Evolutionary conservation across 1,140 invertebrate species (phyloP).

Genomic region (Eupristina koningsbergeri): DNA sequence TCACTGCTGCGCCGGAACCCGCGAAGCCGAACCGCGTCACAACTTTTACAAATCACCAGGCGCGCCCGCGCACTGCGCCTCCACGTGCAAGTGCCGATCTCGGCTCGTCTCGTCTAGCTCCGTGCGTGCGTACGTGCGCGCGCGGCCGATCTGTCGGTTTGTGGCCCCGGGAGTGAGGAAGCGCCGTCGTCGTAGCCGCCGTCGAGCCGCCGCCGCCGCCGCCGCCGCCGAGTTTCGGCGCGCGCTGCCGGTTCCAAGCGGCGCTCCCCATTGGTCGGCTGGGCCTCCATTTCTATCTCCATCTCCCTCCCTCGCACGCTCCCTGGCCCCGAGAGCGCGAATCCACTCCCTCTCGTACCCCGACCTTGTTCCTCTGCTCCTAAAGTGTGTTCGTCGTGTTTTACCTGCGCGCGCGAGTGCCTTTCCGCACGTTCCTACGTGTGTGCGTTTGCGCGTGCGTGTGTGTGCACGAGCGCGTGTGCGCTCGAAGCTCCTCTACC

Average conservation of each 20-base stretch:
- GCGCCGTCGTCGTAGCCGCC: constrained; percentile 47
- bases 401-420: neutral
- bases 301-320: neutral
- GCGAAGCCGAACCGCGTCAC: neutral
- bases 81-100: constrained; percentile 71
- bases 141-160: constrained; percentile 13
- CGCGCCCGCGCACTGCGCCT: constrained; percentile 57
- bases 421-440: neutral
- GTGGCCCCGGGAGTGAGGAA: constrained; percentile 13
- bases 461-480: too few species aligned
- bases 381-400: neutral
- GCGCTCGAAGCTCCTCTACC: neutral
- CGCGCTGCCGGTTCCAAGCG: constrained; percentile 48
- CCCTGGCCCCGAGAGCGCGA: neutral
- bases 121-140: neutral
- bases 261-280: constrained; percentile 17
- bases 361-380: neutral
- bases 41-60: neutral
- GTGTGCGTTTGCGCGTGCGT: too few species aligned
- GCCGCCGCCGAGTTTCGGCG: constrained; percentile 52
- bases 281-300: constrained; percentile 16
- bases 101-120: constrained; percentile 49
- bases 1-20: constrained; percentile 22
- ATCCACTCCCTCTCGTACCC: neutral
- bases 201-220: constrained; percentile 23